Evolutionary conservation across 2,888 invertebrate genomes (phyloP).

Genomic region (Rhopalosiphum nymphaeae): DNA sequence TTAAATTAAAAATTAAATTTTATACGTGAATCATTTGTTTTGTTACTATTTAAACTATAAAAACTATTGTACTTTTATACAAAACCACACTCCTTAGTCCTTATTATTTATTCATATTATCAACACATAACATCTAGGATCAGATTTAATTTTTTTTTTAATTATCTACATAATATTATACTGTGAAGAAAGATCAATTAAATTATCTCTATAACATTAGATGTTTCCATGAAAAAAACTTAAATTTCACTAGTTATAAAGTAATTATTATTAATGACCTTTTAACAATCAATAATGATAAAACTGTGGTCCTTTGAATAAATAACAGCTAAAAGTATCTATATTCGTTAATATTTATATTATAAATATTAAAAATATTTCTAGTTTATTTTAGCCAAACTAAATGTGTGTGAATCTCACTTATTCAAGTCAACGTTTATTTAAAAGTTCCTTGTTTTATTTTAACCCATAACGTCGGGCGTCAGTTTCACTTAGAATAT

Average conservation of each 20-base stretch:
- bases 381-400: background rate
- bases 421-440: background rate
- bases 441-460: conserved; percentile 25
- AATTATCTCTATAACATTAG: no score
- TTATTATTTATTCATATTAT: background rate
- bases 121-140: background rate
- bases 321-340: background rate
- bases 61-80: background rate
- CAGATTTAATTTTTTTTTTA: background rate
- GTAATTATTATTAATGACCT: no score
- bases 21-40: background rate
- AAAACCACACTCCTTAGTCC: no score
- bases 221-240: no score
- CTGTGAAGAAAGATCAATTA: no score
- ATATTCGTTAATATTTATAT: background rate
- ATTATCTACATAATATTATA: no score
- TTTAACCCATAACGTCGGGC: conserved; percentile 6
- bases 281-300: no score
- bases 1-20: background rate
- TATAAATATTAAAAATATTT: background rate
- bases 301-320: no score
- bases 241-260: no score
- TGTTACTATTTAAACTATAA: background rate
- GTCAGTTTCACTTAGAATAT: conserved; percentile 49
- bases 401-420: background rate